Base-by-base conservation (phyloP, 2,888 invertebrate species). In the Xestoiulus laeticollis region DNA sequence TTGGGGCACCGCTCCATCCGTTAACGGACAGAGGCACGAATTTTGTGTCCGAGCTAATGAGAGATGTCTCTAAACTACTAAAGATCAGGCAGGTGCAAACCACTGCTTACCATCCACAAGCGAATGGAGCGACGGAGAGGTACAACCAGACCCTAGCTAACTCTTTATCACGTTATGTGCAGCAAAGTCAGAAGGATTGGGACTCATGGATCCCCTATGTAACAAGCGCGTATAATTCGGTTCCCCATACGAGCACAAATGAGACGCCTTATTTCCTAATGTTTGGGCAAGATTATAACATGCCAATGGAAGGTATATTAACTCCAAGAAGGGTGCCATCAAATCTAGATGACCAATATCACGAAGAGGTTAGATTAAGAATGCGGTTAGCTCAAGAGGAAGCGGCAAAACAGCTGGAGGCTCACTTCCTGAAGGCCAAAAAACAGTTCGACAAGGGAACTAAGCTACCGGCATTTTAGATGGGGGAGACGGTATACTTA, bases 181-280 rank as follows among this genome's bases (percentile, higher is more conserved):
- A 90, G 30, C 82, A 89, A 14, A 59, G 89, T 38, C 90, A 90
- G 33, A 43, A 19, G 6, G 88, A 90, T 53, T 91, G 91, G 91
- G 91, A 91, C 87, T 6, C 88, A n/a, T 88, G 88, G 84, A 83
- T 91, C 8, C 89, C 88, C 4, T 88, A 89, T 44, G 88, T 90
- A 3, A 85, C 88, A 5, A 90, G 90, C 87, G 90, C 90, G 2
- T 90, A 90, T 86, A 89, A 90, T 22, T 87, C 89, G 3, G 89
- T 88, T 8, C 38, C 85, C 4, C 89, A 90, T 2, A 44, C 44
- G 10, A 44, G 44, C 14, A 44, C 44, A 44, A 2, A 44, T 14
- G 14, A 44, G 2, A 44, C 44, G 2, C 44, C 44, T 0, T 44
- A 44, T 14, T 44, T 44, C 14, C 14, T 43, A 14, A 1, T 44